Evolutionary conservation across 2,797 vertebrate genomes (phyloP).

Genomic region (Crypturellus tataupa): DNA sequence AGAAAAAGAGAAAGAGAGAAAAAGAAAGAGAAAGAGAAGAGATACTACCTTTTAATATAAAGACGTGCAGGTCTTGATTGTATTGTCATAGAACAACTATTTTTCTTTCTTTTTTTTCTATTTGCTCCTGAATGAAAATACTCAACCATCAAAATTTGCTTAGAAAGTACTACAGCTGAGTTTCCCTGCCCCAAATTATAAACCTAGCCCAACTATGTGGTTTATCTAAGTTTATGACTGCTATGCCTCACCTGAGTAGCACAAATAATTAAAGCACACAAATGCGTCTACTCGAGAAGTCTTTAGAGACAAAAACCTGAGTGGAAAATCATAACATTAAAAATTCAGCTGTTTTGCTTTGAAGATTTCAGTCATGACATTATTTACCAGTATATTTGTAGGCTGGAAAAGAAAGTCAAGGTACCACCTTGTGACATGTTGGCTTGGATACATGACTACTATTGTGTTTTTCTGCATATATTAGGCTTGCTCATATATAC

Average conservation of each 20-base stretch:
- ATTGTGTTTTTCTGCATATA: not conserved
- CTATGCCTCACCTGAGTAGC: not conserved
- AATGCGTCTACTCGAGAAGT: not conserved
- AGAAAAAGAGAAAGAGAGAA: not conserved
- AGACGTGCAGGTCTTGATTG: not conserved
- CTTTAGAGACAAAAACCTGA: not conserved
- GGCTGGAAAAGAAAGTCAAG: constrained; percentile 29
- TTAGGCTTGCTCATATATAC: not conserved
- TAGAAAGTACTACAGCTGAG: not conserved
- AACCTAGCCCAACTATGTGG: not conserved
- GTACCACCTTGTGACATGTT: not conserved
- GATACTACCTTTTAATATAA: not conserved
- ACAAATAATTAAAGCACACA: not conserved
- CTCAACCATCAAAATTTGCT: not conserved
- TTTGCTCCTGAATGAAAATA: not conserved
- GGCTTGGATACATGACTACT: not conserved
- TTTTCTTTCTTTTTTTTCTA: not conserved
- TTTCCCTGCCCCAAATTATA: not conserved
- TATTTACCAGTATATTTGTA: constrained; percentile 1
- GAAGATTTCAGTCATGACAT: constrained; percentile 26
- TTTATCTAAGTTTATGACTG: not conserved
- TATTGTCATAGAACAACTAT: not conserved
- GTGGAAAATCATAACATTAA: not conserved
- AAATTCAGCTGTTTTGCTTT: constrained; percentile 16
- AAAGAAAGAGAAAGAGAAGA: not conserved